These are phyloP conservation scores for Lissonota sp. DNA, from an alignment of 2,888 invertebrate species.

Conservation along the genomic window DNA sequence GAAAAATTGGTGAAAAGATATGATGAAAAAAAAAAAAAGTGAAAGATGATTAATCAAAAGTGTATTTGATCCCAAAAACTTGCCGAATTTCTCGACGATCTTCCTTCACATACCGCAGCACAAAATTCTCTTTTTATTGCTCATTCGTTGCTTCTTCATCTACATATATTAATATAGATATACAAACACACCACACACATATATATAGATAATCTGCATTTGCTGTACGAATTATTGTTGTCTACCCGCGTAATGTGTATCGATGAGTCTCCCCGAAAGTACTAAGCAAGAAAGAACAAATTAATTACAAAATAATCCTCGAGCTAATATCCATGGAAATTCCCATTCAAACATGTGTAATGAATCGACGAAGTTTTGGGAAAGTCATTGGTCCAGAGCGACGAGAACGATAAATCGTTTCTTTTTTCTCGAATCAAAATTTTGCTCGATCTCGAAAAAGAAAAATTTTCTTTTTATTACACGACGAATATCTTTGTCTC, in stretches of 20 bases:
- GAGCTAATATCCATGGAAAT: slow-evolving; percentile 32
- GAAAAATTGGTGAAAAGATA: slow-evolving; percentile 46
- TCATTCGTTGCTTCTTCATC: slow-evolving; percentile 52
- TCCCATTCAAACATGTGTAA: slow-evolving; percentile 62
- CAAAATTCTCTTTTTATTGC: slow-evolving; percentile 43
- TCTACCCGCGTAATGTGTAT: slow-evolving; percentile 62
- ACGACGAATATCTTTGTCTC: no score
- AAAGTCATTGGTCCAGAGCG: slow-evolving; percentile 4
- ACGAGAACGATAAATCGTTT: background rate
- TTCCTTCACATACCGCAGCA: slow-evolving; percentile 12
- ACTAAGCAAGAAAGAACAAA: slow-evolving; percentile 10
- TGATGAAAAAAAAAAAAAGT: slow-evolving; percentile 37
- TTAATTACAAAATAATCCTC: slow-evolving; percentile 16
- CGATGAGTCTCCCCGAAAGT: slow-evolving; percentile 54
- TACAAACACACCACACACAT: slow-evolving; percentile 44
- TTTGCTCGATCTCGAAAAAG: background rate
- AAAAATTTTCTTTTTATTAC: background rate
- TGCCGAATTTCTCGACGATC: slow-evolving; percentile 11
- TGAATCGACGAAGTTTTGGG: slow-evolving; percentile 26
- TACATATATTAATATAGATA: slow-evolving; percentile 30
- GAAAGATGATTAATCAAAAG: background rate
- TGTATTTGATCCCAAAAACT: slow-evolving; percentile 2
- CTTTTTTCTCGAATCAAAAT: slow-evolving; percentile 9
- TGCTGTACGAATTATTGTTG: slow-evolving; percentile 63
- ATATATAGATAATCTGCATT: slow-evolving; percentile 59